Percentiles rank a stretch among this genome's conserved stretches.
Conservation (phyloP, 1,140 invertebrate genomes). For the Dendroctonus ponderosae region DNA sequence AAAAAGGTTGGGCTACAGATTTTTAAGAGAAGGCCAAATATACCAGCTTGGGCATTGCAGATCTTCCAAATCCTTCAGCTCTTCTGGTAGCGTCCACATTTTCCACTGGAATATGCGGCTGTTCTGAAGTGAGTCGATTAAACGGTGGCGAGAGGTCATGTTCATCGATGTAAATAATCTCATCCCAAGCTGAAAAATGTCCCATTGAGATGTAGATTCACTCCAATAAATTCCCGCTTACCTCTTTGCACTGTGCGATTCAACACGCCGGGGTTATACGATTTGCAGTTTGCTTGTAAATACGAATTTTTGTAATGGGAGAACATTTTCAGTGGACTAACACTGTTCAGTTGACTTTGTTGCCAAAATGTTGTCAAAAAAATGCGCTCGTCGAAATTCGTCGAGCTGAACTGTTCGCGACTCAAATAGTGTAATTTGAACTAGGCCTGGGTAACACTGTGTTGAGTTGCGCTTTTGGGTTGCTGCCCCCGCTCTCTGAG, state of each 20-base stretch:
- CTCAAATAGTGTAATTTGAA: no score
- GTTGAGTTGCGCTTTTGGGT: no score
- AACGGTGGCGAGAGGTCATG: constrained; percentile 41
- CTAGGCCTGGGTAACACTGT: no score
- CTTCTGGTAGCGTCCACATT: constrained; percentile 43
- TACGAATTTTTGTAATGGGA: constrained; percentile 44
- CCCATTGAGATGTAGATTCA: not conserved
- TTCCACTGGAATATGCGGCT: constrained; percentile 42
- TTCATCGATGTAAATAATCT: constrained; percentile 33
- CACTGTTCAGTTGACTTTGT: no score
- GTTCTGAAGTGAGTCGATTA: constrained; percentile 43
- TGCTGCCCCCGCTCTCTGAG: no score
- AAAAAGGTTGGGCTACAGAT: not conserved
- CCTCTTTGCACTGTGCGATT: constrained; percentile 43
- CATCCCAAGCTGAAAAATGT: constrained; percentile 35
- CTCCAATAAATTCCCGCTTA: constrained; percentile 3
- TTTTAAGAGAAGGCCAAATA: not conserved
- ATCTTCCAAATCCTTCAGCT: constrained; percentile 42
- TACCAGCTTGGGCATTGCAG: constrained; percentile 47
- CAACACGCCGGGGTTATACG: constrained; percentile 40
- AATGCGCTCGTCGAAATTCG: no score
- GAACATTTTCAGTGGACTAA: constrained; percentile 28
- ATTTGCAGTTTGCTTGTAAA: constrained; percentile 35
- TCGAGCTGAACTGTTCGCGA: no score
- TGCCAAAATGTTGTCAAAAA: no score